A percentile compares a stretch with the other conserved stretches of the same genome.
Conservation (phyloP, 1,140 invertebrate genomes). For the Drosophila ficusphila region DNA sequence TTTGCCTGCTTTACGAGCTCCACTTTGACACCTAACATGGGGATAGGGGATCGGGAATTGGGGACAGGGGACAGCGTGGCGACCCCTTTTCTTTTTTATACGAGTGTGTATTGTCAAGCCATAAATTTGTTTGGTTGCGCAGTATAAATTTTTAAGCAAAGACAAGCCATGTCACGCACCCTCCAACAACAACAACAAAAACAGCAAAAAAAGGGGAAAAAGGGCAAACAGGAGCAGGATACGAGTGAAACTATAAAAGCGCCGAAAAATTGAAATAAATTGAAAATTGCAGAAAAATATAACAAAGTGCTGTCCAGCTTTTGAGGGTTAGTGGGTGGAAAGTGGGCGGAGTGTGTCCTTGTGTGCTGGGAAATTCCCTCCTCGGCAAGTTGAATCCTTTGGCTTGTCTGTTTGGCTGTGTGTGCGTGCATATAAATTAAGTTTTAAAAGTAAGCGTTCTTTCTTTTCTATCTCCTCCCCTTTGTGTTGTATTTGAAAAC, state of each 20-base stretch:
- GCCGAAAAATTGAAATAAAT: slow-evolving; percentile 79
- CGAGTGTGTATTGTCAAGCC: slow-evolving; percentile 58
- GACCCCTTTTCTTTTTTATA: slow-evolving; percentile 57
- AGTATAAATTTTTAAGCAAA: slow-evolving; percentile 72
- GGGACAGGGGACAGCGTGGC: slow-evolving; percentile 1
- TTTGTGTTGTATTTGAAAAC: slow-evolving; percentile 71
- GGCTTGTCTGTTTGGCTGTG: slow-evolving; percentile 23
- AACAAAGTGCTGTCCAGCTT: slow-evolving; percentile 45
- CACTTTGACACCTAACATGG: slow-evolving; percentile 58
- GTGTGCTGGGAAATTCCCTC: slow-evolving; percentile 33
- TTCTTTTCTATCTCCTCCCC: slow-evolving; percentile 7
- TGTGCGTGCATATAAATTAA: slow-evolving; percentile 81
- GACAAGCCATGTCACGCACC: slow-evolving; percentile 59
- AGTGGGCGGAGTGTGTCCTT: slow-evolving; percentile 6
- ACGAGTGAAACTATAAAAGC: slow-evolving; percentile 61
- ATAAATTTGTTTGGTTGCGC: slow-evolving; percentile 74
- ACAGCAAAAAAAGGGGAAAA: neutral
- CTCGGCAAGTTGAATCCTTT: slow-evolving; percentile 62
- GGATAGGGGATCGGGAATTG: slow-evolving; percentile 2
- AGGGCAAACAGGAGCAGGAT: slow-evolving; percentile 20
- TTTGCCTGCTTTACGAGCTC: slow-evolving; percentile 13
- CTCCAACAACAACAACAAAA: slow-evolving; percentile 14
- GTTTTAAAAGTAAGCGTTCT: slow-evolving; percentile 73
- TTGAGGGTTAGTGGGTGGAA: slow-evolving; percentile 16
- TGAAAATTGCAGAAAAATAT: slow-evolving; percentile 72